Evolutionary conservation across 2,888 invertebrate genomes (phyloP).

Genomic region (Aquatica leii): DNA sequence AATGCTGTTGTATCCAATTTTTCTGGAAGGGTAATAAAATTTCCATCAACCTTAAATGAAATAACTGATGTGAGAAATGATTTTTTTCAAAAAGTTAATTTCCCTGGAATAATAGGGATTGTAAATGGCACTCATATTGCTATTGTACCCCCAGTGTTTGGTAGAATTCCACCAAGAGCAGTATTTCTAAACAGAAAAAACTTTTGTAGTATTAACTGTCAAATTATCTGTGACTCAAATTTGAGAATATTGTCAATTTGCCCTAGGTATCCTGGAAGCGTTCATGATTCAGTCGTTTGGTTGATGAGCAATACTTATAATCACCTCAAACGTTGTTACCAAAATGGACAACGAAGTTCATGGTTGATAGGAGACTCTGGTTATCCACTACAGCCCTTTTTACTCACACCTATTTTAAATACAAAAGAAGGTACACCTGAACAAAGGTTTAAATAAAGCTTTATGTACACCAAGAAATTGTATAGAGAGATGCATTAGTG

Average conservation of each 20-base stretch:
- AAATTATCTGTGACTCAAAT: background rate
- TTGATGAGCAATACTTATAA: background rate
- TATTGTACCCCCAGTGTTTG: background rate
- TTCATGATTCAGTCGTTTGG: background rate
- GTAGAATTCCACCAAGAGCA: background rate
- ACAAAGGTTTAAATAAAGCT: background rate
- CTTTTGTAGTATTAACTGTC: background rate
- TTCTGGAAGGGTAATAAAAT: too few species aligned
- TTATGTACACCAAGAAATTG: background rate
- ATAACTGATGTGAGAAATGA: too few species aligned
- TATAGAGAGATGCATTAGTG: background rate
- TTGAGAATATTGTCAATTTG: background rate
- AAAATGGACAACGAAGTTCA: background rate
- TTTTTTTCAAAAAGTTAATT: background rate
- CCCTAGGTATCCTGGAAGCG: background rate
- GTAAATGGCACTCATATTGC: background rate
- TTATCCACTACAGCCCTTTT: too few species aligned
- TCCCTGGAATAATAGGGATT: background rate
- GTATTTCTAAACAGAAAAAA: background rate
- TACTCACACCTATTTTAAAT: too few species aligned
- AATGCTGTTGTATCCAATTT: too few species aligned
- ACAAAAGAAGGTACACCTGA: too few species aligned
- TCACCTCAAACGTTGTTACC: background rate
- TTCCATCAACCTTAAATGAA: too few species aligned
- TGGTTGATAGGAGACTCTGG: too few species aligned